A percentile compares a stretch with the other conserved stretches of the same genome.
phyloP scores from a whole-genome alignment of 2,113 vertebrate genomes.

The Zosterops hypoxanthus region DNA sequence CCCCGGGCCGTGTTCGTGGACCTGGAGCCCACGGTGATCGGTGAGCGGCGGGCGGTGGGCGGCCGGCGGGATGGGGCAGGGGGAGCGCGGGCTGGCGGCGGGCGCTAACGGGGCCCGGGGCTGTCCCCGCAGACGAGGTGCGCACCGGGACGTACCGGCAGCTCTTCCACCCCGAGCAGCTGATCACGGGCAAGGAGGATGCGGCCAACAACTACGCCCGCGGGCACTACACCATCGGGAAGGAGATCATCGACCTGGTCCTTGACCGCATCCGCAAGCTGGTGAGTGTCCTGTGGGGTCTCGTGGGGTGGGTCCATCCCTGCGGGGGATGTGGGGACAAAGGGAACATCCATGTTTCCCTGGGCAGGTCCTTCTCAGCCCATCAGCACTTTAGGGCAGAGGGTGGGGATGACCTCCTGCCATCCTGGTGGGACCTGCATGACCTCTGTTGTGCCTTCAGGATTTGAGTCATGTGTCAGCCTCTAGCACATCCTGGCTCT shows the following conservation, averaged over 20 bases:
- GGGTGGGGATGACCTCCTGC: neutral
- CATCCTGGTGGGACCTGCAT: neutral
- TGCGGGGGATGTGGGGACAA: neutral
- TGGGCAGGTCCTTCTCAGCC: neutral
- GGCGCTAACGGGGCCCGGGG: neutral
- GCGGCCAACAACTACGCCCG: constrained; percentile 75
- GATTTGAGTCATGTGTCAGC: neutral
- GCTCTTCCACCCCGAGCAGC: constrained; percentile 73
- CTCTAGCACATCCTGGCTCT: neutral
- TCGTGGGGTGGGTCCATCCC: neutral
- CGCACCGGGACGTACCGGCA: constrained; percentile 75
- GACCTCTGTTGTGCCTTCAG: neutral
- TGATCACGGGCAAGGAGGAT: constrained; percentile 76
- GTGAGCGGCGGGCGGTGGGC: neutral
- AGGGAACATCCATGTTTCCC: neutral
- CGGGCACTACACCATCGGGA: constrained; percentile 75
- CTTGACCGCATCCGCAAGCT: neutral
- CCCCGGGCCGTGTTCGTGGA: constrained; percentile 55
- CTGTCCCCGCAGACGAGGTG: constrained; percentile 68
- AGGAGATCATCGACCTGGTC: constrained; percentile 74
- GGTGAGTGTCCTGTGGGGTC: neutral
- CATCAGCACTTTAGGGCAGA: neutral
- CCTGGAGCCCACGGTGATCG: constrained; percentile 65
- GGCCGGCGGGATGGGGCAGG: neutral
- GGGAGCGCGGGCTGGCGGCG: rapidly evolving